These are phyloP conservation scores for Palythoa grandiflora DNA, from an alignment of 92 coral and sea anemone species.

Conservation along the genomic window DNA sequence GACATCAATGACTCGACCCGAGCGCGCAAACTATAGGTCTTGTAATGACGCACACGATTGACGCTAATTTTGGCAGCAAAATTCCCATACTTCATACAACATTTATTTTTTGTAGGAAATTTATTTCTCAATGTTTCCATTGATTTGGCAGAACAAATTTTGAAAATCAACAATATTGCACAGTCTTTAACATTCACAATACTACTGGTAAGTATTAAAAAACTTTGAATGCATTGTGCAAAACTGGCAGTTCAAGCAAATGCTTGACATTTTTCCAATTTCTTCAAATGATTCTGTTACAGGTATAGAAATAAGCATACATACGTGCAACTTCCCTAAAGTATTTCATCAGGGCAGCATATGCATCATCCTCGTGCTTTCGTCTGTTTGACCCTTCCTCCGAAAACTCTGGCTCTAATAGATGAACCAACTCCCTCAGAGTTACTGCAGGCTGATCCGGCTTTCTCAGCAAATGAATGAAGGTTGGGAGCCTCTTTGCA, in stretches of 20 bases:
- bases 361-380: conserved; percentile 34
- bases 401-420: conserved; percentile 48
- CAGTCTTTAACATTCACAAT: conserved; percentile 14
- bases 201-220: conserved; percentile 13
- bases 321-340: conserved; percentile 54
- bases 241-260: conserved; percentile 21
- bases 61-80: conserved; percentile 10
- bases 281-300: conserved; percentile 17
- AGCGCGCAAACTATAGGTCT: conserved; percentile 19
- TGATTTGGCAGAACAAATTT: conserved; percentile 5
- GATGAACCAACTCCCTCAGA: conserved; percentile 27
- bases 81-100: conserved; percentile 9
- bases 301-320: conserved; percentile 16
- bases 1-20: conserved; percentile 20
- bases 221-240: conserved; percentile 20
- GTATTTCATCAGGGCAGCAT: conserved; percentile 38
- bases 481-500: conserved; percentile 27
- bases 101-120: conserved; percentile 2
- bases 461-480: conserved; percentile 18
- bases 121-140: conserved; percentile 13
- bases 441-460: conserved; percentile 28
- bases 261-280: conserved; percentile 14
- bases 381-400: conserved; percentile 48
- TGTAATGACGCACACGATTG: conserved; percentile 20
- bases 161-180: conserved; percentile 5